A percentile compares a stretch with the other conserved stretches of the same genome.
phyloP scores from a whole-genome alignment of 2,797 vertebrate genomes.

The Oryzias sinensis region DNA sequence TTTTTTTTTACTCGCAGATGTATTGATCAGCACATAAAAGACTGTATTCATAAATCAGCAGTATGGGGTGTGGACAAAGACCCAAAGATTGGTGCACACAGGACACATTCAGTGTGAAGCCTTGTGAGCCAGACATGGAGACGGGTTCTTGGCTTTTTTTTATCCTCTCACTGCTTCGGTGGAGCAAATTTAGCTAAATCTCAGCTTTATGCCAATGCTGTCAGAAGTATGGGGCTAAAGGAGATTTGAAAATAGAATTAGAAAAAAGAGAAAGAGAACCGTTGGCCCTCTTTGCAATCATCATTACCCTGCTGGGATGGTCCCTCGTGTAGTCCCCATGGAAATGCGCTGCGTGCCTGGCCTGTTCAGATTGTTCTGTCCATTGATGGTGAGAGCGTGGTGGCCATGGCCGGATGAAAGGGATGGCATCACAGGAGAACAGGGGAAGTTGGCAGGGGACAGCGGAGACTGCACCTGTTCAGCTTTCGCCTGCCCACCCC shows the following conservation, averaged over 20 bases:
- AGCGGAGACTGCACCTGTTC: conserved; percentile 77
- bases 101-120: conserved; percentile 30
- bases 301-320: conserved; percentile 90
- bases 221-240: conserved; percentile 13
- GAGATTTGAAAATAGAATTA: conserved; percentile 14
- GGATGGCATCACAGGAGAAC: conserved; percentile 76
- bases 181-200: conserved; percentile 32
- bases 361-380: conserved; percentile 95
- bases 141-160: conserved; percentile 33
- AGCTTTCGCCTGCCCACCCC: conserved; percentile 70
- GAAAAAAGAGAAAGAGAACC: conserved; percentile 15
- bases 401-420: conserved; percentile 70
- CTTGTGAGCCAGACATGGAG: conserved; percentile 40
- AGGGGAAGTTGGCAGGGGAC: conserved; percentile 70
- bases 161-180: conserved; percentile 22
- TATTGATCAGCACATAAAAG: conserved; percentile 47
- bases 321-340: conserved; percentile 78
- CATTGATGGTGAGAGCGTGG: conserved; percentile 79
- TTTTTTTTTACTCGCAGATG: conserved; percentile 34
- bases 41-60: conserved; percentile 46
- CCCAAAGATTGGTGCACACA: conserved; percentile 16
- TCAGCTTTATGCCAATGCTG: conserved; percentile 1
- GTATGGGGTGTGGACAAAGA: conserved; percentile 7
- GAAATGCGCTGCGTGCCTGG: conserved; percentile 86
- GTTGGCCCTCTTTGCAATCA: conserved; percentile 18